Evolutionary conservation across 2,888 invertebrate genomes (phyloP), one percentile per base, ranked within the genome.

Genomic region (Brassicogethes aeneus): DNA sequence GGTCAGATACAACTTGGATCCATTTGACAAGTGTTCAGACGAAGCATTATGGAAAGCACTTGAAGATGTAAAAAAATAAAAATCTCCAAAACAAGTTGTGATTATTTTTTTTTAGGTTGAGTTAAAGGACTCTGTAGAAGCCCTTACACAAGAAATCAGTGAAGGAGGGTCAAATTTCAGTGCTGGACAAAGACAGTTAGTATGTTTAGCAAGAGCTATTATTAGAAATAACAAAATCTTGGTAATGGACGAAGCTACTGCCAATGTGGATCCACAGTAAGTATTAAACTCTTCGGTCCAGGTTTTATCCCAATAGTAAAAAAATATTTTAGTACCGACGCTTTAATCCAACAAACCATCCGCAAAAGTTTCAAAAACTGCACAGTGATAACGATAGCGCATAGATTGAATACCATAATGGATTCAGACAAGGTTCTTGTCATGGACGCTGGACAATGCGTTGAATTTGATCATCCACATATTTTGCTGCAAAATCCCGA

Each of bases 181-280:
- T 61, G 85, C 85, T 10, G 93, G 93, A 0, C 91, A 94, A 66
- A 71, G 89, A 38, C 93, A 94, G 64, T 70, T 93, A 38, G 71
- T 94, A 39, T 94, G 93, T 60, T 69, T 94, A 40, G 93, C 92
- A 8, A 74, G 89, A 50, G 92, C 92, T 0, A 83, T 94, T 46
- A 74, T 93, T 1, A 73, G 83, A 34, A 81, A 83, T 56, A 85
- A 82, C 55, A 82, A 79, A 55, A 77, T 94, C 48, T 72, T 93
- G 2, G 81, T 94, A 15, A 71, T 94, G 46, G 93, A 94, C 57
- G 93, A 93, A 70, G 92, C 92, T 17, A 92, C 92, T 0, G 90
- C 91, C 2, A 92, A 91, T 64, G 89, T 92, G 2, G 92, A 93
- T 67, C 83, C 82, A 44, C 79, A 80, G 85, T 85, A 70, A 74